Evolutionary conservation across 2,888 invertebrate genomes (phyloP).

Genomic region (Acrobasis repandana): DNA sequence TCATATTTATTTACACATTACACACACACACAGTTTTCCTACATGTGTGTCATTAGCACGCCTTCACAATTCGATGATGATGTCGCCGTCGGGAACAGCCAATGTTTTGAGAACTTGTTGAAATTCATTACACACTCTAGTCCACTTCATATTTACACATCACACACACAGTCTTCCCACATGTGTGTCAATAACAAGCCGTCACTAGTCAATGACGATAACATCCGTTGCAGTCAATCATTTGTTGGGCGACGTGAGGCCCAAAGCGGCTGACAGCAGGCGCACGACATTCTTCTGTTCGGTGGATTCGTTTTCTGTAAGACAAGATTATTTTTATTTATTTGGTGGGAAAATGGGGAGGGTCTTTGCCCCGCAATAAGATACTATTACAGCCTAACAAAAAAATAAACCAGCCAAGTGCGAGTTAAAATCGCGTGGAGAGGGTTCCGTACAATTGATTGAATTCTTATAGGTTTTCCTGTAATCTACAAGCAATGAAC

Average conservation of each 20-base stretch:
- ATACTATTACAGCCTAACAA: too few species aligned
- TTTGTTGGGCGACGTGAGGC: slow-evolving; percentile 79
- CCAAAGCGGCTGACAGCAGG: slow-evolving; percentile 90
- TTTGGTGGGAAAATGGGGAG: too few species aligned
- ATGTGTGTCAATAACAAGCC: neutral
- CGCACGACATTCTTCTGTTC: slow-evolving; percentile 91
- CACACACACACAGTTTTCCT: neutral
- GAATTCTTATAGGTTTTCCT: too few species aligned
- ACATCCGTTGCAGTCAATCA: slow-evolving; percentile 49
- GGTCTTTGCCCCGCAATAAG: too few species aligned
- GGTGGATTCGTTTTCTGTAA: slow-evolving; percentile 86
- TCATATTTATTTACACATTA: neutral
- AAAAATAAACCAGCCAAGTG: too few species aligned
- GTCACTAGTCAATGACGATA: slow-evolving; percentile 40
- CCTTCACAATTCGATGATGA: slow-evolving; percentile 38
- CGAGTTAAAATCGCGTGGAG: too few species aligned
- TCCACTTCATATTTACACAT: neutral
- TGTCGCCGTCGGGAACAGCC: slow-evolving; percentile 23
- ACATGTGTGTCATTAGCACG: neutral
- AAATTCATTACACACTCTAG: neutral
- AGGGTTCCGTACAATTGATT: too few species aligned
- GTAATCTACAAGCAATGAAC: too few species aligned
- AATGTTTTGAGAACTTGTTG: too few species aligned
- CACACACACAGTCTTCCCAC: neutral
- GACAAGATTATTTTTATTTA: neutral